These are phyloP conservation scores for Zosterops borbonicus DNA, from an alignment of 2,113 vertebrate species.

Conservation along the genomic window DNA sequence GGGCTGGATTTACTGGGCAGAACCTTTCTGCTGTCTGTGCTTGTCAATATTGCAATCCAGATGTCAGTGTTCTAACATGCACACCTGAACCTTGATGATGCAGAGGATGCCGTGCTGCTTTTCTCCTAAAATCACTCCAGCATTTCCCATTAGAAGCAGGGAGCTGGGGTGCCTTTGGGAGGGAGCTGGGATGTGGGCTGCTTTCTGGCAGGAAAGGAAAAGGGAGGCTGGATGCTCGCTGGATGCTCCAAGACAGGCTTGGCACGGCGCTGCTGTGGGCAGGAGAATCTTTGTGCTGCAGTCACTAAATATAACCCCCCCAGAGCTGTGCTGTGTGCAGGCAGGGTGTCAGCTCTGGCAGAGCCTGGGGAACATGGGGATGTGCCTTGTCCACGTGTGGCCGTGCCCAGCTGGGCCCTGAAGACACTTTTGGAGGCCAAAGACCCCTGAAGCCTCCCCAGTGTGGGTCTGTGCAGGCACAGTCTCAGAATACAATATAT, in stretches of 20 bases:
- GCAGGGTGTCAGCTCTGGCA: not conserved
- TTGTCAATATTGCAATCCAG: not conserved
- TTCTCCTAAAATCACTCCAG: not conserved
- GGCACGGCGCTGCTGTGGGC: not conserved
- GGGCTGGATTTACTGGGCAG: not conserved
- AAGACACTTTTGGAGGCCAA: rapidly evolving
- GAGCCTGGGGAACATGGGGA: not conserved
- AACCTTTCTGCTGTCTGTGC: not conserved
- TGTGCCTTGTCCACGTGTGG: rapidly evolving
- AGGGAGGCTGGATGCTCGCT: not conserved
- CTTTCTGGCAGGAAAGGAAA: not conserved
- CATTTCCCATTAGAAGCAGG: not conserved
- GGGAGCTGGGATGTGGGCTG: not conserved
- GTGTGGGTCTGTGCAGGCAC: not conserved
- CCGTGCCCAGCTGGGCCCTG: not conserved
- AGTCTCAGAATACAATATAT: not conserved
- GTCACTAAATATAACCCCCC: not conserved
- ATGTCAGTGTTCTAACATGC: not conserved
- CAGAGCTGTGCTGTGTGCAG: not conserved
- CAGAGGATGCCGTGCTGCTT: not conserved
- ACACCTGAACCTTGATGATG: not conserved
- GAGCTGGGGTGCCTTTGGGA: not conserved
- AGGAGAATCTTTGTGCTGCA: not conserved
- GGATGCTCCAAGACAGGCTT: not conserved
- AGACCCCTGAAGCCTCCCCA: rapidly evolving